Base-by-base conservation (phyloP, 2,113 vertebrate species). In the Corydoras sp. region DNA sequence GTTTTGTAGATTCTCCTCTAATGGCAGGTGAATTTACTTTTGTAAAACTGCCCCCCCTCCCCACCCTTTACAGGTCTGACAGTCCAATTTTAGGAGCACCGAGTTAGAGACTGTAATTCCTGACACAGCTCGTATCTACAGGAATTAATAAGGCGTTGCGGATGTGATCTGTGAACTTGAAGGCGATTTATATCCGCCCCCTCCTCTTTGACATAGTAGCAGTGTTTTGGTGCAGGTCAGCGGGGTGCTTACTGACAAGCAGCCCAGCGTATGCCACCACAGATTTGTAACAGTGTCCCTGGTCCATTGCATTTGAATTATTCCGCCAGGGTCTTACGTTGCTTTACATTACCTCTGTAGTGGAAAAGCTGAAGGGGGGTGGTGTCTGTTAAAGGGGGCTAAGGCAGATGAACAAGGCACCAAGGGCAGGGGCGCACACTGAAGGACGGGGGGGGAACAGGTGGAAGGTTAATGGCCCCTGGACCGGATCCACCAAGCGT, bases 391-490 rank as follows among this genome's bases (percentile, higher is more conserved):
- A 18, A 54, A 62, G 77, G 75, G 72, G 72, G n/a, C 14, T 56
- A 13, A n/a, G 54, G 89, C 92, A 93, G 93, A 94, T 93, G 92
- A 95, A 92, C 92, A 91, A 90, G 89, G 90, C 88, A 89, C 85
- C 94, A 95, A 94, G 93, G 93, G 93, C 93, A 93, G 92, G 91
- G 89, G 87, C 89, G 79, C 69, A 79, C 75, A 75, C 75, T 84
- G 84, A 88, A 89, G 85, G 86, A 81, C 77, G 50, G 68, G 89
- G 92, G 83, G 84, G 85, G 88, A 89, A 98, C 96, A 99, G 96
- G 96, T 98, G 96, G 94, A 93, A 97, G 95, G 96, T 98, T 99
- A 99, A 98, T 98, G 93, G 95, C 89, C 93, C 77, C 92, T 94
- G 93, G 93, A 96, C 93, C 92, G 90, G 92, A 97, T 95, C 93